Evolutionary conservation across 2,113 vertebrate genomes (phyloP), one percentile per base, ranked within the genome.

Genomic region (Echinops telfairi): DNA sequence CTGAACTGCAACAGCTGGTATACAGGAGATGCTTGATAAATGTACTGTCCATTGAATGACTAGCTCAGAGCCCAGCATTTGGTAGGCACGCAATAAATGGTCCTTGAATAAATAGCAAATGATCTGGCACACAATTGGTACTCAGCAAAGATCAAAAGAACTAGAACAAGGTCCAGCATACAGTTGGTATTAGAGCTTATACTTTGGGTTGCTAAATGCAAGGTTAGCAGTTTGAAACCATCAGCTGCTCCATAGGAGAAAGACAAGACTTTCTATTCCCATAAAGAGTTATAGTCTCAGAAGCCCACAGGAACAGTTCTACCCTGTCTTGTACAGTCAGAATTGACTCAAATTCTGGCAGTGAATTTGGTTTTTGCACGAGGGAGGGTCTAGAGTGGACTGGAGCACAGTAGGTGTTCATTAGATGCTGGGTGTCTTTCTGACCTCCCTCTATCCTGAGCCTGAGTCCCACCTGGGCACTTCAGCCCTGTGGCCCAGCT

Each of bases 1-100:
- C 60, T 62, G 60, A 53, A 53, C 47, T 62, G 22, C 17, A 62
- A 62, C 19, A 22, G 60, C 23, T 25, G 47, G 47, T 85, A 89
- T 86, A 36, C 38, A 86, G 78, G 3, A 90, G 88, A 9, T 71
- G 58, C 57, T 83, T 88, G n/a, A 81, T 64, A 71, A 93, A 80
- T 12, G 33, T 11, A 85, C 43, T 47, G 3, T 64, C 33, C 83
- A 78, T 7, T 15, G 22, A 70, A 40, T 64, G 36, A 80, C 6
- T 81, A 57, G 36, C 47, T 83, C n/a, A n/a, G 16, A 64, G 15
- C 38, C 73, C 36, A 47, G 40, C 68, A 78, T 79, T 91, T 58
- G 43, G 20, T 16, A 66, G 71, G 23, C 33, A 76, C 31, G 92
- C 60, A 80, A n/a, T 70, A 92, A 75, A 80, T 89, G 47, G 40